A percentile compares a stretch with the other conserved stretches of the same genome.
phyloP scores from a whole-genome alignment of 2,888 invertebrate genomes.

The Rosalia funebris region DNA sequence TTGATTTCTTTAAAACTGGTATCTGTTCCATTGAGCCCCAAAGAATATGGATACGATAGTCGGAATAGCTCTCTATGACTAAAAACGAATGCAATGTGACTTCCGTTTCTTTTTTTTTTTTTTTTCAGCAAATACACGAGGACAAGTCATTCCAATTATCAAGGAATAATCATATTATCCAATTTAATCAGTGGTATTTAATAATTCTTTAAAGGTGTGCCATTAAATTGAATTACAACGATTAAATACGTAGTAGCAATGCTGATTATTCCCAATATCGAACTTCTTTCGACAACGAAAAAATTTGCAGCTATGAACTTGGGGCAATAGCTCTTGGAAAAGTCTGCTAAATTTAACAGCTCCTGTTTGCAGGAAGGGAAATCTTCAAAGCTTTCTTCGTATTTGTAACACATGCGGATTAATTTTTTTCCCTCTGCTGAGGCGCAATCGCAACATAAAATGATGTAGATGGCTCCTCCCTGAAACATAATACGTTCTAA shows the following conservation, averaged over 20 bases:
- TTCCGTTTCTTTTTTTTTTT: no score
- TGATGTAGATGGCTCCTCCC: constrained; percentile 17
- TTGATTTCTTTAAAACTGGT: no score
- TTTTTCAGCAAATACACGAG: no score
- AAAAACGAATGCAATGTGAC: no score
- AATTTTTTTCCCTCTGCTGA: constrained; percentile 10
- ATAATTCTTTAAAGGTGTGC: not conserved
- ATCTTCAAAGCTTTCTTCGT: constrained; percentile 10
- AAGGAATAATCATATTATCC: no score
- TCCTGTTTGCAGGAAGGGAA: constrained; percentile 8
- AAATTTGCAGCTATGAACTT: no score
- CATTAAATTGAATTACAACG: constrained; percentile 19
- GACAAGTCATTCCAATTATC: no score
- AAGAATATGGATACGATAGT: no score
- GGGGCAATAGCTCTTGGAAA: constrained; percentile 12
- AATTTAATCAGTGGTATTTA: no score
- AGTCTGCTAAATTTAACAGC: constrained; percentile 16
- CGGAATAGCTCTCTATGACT: no score
- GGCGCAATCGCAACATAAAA: constrained; percentile 14
- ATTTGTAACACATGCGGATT: constrained; percentile 18
- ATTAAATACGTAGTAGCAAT: constrained; percentile 23
- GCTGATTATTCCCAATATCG: constrained; percentile 22
- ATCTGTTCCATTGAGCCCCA: no score
- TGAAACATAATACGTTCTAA: no score
- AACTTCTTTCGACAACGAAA: constrained; percentile 19